Evolutionary conservation across 2,113 vertebrate species (phyloP).

Genomic region (Excalfactoria chinensis): DNA sequence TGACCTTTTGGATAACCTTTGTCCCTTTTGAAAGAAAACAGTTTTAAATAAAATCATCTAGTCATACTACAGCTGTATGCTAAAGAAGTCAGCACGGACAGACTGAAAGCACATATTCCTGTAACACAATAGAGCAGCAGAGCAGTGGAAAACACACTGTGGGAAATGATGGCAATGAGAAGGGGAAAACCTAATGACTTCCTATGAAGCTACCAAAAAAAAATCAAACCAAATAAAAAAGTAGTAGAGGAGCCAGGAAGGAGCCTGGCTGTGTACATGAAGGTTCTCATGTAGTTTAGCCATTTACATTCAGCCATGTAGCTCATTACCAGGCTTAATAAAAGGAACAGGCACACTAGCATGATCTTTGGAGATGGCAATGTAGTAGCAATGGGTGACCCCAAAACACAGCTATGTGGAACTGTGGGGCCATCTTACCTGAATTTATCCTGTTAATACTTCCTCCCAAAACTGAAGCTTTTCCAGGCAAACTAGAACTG

Average conservation of each 20-base stretch:
- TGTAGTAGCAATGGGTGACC: neutral
- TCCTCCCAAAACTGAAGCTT: constrained; percentile 74
- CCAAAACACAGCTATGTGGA: neutral
- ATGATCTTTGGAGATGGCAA: rapidly evolving
- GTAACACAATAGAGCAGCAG: neutral
- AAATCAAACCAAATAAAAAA: neutral
- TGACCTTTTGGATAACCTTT: neutral
- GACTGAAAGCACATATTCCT: neutral
- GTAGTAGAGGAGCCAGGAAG: neutral
- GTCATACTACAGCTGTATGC: neutral
- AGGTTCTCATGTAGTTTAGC: too few relatives aligned
- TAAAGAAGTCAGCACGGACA: neutral
- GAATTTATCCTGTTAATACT: constrained; percentile 83
- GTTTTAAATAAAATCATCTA: neutral
- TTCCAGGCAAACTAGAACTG: constrained; percentile 81
- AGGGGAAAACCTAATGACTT: neutral
- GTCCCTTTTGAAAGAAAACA: neutral
- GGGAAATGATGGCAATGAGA: neutral
- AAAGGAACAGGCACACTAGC: neutral
- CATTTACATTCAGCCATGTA: too few relatives aligned
- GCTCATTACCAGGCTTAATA: neutral
- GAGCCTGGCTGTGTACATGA: too few relatives aligned
- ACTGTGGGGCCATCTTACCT: constrained; percentile 74
- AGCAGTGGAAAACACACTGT: neutral
- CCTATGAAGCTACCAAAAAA: neutral